Evolutionary conservation across 2,113 vertebrate genomes (phyloP), one percentile per base, ranked within the genome.

Genomic region (Garra rufa): DNA sequence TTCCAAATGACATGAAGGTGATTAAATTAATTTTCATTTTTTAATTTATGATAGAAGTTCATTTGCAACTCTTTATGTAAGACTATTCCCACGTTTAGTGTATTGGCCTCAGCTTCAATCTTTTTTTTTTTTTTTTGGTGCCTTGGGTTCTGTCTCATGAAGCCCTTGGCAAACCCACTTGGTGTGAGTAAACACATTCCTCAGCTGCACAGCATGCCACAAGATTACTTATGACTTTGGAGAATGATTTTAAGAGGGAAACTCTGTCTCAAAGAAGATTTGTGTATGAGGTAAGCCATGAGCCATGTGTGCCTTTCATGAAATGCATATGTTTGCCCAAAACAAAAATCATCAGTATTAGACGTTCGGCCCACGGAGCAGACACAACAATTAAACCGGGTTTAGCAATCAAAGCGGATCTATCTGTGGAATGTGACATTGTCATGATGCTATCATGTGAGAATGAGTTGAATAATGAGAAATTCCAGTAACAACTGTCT

Each of bases 121-220:
- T 50, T 28, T 76, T 38, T 76, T 38, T 15, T 3, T 1, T 4
- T 9, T n/a, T 73, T 44, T 46, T 44, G 43, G 14, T 78, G 52
- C 86, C 84, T 28, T 26, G 50, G 9, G 70, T 86, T 88, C 88
- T 88, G 86, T 87, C 88, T 89, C 83, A 88, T 87, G 74, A 85
- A 85, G 24, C 65, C 57, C 76, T 57, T 84, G 83, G 75, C 74
- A 77, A 43, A 85, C 52, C 57, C 83, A 63, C 88, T 88, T 79
- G 50, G 26, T 86, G 50, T 89, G 82, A 85, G 83, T 90, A 88
- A 92, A 90, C 87, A 92, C 90, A 90, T 90, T 90, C 87, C 43
- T 82, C 50, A 85, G 67, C 88, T 73, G 78, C 79, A 89, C 86
- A 88, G 57, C 88, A 76, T 87, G 89, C 76, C 82, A 87, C 83